Conservation (phyloP, 2,888 invertebrate species). For the Ypsolopha scabrella region DNA sequence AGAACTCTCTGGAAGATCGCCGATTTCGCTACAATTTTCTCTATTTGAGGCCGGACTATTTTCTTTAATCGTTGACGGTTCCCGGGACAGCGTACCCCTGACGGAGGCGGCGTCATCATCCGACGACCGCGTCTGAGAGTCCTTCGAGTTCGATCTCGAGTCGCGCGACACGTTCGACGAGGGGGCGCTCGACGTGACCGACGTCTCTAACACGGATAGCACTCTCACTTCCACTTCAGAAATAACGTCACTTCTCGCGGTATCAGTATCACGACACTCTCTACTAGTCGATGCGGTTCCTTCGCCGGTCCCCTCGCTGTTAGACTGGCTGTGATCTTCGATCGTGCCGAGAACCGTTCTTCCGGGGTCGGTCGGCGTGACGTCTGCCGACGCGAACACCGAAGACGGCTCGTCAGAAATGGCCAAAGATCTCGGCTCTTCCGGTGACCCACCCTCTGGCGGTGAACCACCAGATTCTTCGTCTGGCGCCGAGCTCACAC, state of each 20-base stretch:
- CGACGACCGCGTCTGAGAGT: conserved; percentile 23
- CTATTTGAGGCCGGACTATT: conserved; percentile 31
- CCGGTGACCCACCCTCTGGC: conserved; percentile 31
- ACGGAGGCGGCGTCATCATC: conserved; percentile 26
- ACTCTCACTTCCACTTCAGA: conserved; percentile 20
- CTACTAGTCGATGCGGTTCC: background rate
- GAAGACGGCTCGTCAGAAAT: conserved; percentile 52
- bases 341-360: conserved; percentile 10
- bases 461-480: conserved; percentile 53
- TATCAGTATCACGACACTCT: conserved; percentile 11
- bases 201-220: background rate
- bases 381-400: conserved; percentile 55
- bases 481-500: conserved; percentile 79
- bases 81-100: conserved; percentile 17
- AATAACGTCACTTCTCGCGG: conserved; percentile 19
- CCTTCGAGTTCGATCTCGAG: conserved; percentile 18
- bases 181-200: background rate
- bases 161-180: conserved; percentile 8
- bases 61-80: conserved; percentile 37
- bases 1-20: conserved; percentile 25
- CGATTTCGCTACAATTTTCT: conserved; percentile 27
- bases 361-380: conserved; percentile 43
- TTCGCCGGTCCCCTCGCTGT: too few relatives aligned
- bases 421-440: conserved; percentile 43
- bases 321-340: conserved; percentile 6